Percentiles rank a stretch among this genome's conserved stretches.
Conservation (phyloP, 2,113 vertebrate species). For the Menidia beryllina region DNA sequence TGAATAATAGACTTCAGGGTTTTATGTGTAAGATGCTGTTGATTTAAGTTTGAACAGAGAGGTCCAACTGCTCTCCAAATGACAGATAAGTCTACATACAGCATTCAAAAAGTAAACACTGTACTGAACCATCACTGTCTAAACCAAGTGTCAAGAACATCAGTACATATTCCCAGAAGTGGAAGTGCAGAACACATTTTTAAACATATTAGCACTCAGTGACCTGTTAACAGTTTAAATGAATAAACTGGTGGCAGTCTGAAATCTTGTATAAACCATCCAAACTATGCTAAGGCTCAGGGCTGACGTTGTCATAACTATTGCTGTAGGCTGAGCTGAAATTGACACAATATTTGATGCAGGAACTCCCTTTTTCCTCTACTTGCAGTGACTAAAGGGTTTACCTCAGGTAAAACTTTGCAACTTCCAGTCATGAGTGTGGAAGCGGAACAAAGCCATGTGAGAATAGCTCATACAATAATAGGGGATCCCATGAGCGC, state of each 20-base stretch:
- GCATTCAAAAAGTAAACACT: no score
- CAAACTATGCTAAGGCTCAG: background rate
- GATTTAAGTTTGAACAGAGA: background rate
- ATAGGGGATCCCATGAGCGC: conserved; percentile 2
- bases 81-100: no score
- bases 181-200: no score
- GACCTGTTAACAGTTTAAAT: background rate
- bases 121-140: background rate
- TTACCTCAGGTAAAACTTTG: background rate
- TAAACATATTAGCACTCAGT: background rate
- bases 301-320: no score
- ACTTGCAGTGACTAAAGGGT: no score
- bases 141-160: background rate
- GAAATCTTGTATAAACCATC: no score
- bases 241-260: no score
- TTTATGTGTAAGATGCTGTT: background rate
- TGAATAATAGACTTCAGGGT: background rate
- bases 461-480: background rate
- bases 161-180: no score
- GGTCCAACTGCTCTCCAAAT: no score
- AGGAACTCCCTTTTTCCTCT: no score
- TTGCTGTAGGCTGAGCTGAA: no score
- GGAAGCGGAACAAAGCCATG: conserved; percentile 32
- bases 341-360: no score
- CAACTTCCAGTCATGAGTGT: conserved; percentile 5